Evolutionary conservation across 1,140 invertebrate genomes (phyloP).

Genomic region (Drosophila trapezifrons): DNA sequence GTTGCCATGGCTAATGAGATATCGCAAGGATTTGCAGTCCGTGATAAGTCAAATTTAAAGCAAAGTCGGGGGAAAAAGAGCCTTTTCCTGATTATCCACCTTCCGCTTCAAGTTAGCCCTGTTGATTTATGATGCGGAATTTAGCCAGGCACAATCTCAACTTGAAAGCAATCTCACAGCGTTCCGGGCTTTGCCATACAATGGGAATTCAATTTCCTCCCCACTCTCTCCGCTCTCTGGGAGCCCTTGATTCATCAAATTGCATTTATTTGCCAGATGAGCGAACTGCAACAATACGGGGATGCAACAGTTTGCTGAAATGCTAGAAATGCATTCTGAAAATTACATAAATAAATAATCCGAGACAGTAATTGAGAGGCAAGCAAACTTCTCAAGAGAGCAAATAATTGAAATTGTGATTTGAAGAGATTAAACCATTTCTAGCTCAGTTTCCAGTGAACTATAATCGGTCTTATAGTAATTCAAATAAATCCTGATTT

Average conservation of each 20-base stretch:
- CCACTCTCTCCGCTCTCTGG: background rate
- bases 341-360: conserved; percentile 51
- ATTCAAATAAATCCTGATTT: background rate
- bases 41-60: conserved; percentile 53
- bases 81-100: conserved; percentile 44
- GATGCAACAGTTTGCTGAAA: conserved; percentile 46
- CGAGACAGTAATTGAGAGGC: conserved; percentile 28
- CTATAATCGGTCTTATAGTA: background rate
- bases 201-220: conserved; percentile 45
- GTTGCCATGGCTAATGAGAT: conserved; percentile 70
- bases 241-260: conserved; percentile 40
- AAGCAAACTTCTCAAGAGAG: background rate
- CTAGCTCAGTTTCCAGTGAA: conserved; percentile 8
- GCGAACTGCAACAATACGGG: conserved; percentile 23
- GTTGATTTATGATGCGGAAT: conserved; percentile 49
- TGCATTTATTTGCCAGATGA: conserved; percentile 59
- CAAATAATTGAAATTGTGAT: background rate
- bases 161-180: conserved; percentile 38
- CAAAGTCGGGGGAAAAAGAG: conserved; percentile 14
- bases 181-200: conserved; percentile 16
- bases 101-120: conserved; percentile 30
- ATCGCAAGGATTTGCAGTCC: conserved; percentile 59
- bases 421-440: conserved; percentile 1
- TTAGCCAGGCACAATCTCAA: conserved; percentile 32
- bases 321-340: conserved; percentile 18